Conservation (phyloP, 2,888 invertebrate species). For the Beris morrisii region DNA sequence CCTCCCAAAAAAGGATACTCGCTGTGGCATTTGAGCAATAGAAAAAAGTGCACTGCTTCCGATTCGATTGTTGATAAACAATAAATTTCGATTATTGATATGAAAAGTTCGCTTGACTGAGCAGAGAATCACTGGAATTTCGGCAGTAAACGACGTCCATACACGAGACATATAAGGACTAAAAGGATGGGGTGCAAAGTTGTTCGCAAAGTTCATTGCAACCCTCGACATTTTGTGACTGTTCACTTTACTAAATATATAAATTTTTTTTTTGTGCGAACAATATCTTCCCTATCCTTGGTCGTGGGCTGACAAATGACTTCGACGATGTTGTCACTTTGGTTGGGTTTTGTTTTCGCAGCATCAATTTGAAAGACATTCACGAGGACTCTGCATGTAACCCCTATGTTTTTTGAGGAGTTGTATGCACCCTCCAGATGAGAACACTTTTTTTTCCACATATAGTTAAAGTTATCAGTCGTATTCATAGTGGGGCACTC, state of each 20-base stretch:
- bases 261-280: conserved; percentile 11
- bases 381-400: conserved; percentile 8
- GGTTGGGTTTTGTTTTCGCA: conserved; percentile 27
- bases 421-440: neutral
- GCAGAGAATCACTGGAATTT: conserved; percentile 12
- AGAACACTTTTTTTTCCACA: conserved; percentile 18
- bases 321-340: conserved; percentile 32
- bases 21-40: conserved; percentile 16
- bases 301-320: conserved; percentile 25
- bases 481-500: conserved; percentile 20
- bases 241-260: conserved; percentile 16
- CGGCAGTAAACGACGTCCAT: conserved; percentile 8
- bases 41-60: conserved; percentile 29
- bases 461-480: conserved; percentile 22
- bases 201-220: conserved; percentile 28
- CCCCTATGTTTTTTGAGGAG: neutral
- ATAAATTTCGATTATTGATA: conserved; percentile 33
- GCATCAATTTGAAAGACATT: conserved; percentile 18
- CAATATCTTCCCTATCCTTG: conserved; percentile 7
- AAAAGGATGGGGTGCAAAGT: conserved; percentile 21
- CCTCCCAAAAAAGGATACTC: conserved; percentile 18
- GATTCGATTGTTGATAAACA: conserved; percentile 27
- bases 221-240: conserved; percentile 29
- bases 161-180: neutral
- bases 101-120: conserved; percentile 28